Base-by-base conservation (phyloP, 2,797 vertebrate species). In the Delichon dasypus region DNA sequence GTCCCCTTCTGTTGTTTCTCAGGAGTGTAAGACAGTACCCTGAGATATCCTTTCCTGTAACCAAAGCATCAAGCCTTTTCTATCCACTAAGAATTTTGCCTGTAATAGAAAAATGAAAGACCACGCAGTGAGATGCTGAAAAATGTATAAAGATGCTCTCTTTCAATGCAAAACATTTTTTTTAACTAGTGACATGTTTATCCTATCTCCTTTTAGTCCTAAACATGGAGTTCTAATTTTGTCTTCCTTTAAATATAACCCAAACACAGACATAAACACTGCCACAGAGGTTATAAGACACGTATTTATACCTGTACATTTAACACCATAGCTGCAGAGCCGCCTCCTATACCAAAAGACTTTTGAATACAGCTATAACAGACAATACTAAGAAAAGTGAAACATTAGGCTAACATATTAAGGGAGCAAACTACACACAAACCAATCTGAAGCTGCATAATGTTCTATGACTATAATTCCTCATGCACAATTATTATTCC, bases 201-300 rank as follows among this genome's bases (percentile, higher is more conserved):
- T 19, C 27, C 65, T 66, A 55, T 40, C 78, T 82, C 60, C 36
- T 85, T 85, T 57, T 34, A 74, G 16, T 47, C 34, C 66, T 80
- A 38, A 88, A 61, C n/a, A 80, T 0, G 2, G 42, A 71, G 50
- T 53, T 74, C 42, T 32, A 42, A 42, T 71, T 94, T 67, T 92
- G 65, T 60, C 71, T 78, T 72, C 32, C 48, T 65, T 73, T 55
- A 79, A 71, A 53, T 18, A 74, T 45, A 94, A 83, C 13, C 48
- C 42, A 72, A 92, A 89, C 54, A 74, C 32, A 71, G 40, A 81
- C 44, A 85, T 34, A 62, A 85, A 79, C 44, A 60, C 10, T 58
- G 29, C 27, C 55, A 36, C 38, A n/a, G 34, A 55, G 8, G 30
- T 73, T 70, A 82, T 70, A 82, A 76, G 45, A 36, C 25, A 15